These are phyloP conservation scores for Atta cephalotes DNA, from an alignment of 1,140 invertebrate species.

Conservation along the genomic window DNA sequence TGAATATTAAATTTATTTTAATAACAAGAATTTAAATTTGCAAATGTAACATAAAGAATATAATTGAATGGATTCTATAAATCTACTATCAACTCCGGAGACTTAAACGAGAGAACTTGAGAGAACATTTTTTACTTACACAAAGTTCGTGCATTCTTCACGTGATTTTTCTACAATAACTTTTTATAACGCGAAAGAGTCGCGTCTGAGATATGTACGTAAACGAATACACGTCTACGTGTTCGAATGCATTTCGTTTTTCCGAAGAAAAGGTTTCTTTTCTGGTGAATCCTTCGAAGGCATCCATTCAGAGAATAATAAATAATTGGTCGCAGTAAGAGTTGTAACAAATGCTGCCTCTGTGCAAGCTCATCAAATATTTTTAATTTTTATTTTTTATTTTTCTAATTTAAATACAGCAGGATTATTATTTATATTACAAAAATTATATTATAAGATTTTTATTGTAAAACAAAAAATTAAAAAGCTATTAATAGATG, in stretches of 20 bases:
- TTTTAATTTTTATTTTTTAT: background rate
- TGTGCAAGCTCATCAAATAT: background rate
- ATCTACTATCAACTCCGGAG: background rate
- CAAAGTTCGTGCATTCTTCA: background rate
- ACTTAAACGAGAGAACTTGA: background rate
- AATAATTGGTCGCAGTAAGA: constrained; percentile 14
- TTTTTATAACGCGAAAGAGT: background rate
- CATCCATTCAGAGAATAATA: background rate
- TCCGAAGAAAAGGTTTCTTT: background rate
- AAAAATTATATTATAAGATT: background rate
- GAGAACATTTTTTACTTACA: background rate
- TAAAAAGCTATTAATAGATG: background rate
- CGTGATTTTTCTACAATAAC: background rate
- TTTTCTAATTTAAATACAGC: background rate
- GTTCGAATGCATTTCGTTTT: background rate
- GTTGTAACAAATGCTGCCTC: background rate
- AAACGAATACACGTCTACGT: background rate
- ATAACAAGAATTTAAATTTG: no score
- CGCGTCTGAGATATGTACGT: background rate
- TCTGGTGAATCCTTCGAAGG: no score
- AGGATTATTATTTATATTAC: background rate
- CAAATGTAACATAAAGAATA: no score
- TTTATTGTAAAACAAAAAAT: background rate
- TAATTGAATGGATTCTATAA: no score
- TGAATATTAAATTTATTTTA: no score